A percentile compares a stretch with the other conserved stretches of the same genome.
Conservation (phyloP, 2,113 vertebrate species). For the Rattus rattus region DNA sequence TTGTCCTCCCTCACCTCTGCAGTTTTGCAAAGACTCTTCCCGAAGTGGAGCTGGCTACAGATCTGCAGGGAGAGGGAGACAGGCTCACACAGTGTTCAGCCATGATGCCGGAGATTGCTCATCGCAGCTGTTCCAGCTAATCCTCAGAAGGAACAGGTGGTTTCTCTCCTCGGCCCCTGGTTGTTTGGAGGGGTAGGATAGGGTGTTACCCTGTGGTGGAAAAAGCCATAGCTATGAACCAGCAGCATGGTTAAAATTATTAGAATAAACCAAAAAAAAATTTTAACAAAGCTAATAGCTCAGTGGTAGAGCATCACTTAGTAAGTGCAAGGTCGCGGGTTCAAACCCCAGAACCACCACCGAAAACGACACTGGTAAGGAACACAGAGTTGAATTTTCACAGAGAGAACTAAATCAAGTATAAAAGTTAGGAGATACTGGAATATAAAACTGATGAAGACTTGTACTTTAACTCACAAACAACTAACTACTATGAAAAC, state of each 20-base stretch:
- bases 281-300: neutral
- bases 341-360: neutral
- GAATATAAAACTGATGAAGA: conserved; percentile 10
- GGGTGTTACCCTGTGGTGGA: neutral
- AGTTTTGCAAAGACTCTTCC: neutral
- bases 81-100: neutral
- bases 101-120: neutral
- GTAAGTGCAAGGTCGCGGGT: neutral
- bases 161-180: neutral
- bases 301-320: neutral
- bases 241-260: neutral
- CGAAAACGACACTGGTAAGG: neutral
- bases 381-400: neutral
- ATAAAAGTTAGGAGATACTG: neutral
- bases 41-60: neutral
- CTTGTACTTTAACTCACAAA: conserved; percentile 24
- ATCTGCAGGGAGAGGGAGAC: neutral
- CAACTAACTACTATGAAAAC: neutral
- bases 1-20: neutral
- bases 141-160: neutral
- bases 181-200: neutral
- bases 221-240: neutral
- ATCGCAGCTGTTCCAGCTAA: neutral
- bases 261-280: neutral
- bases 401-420: neutral